Evolutionary conservation across 2,113 vertebrate species (phyloP).

Genomic region (Engraulis encrasicolus): DNA sequence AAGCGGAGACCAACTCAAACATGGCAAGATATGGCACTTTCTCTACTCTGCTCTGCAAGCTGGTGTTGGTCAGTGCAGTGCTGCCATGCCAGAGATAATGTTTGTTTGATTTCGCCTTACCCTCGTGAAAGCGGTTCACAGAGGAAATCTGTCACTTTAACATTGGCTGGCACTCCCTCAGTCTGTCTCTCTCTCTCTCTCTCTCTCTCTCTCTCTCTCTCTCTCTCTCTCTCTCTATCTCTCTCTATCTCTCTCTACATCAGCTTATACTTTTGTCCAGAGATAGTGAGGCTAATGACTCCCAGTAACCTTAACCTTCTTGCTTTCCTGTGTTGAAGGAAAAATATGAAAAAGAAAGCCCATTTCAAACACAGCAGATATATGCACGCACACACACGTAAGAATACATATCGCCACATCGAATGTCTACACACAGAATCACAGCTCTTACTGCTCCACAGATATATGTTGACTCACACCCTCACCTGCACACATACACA

Average conservation of each 20-base stretch:
- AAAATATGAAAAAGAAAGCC: conserved; percentile 38
- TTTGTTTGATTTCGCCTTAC: conserved; percentile 62
- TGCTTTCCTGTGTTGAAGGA: neutral
- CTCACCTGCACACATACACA: no score
- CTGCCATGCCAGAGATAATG: conserved; percentile 71
- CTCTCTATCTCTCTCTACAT: no score
- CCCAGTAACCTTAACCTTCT: no score
- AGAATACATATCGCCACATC: no score
- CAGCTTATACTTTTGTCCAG: neutral
- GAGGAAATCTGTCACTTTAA: neutral
- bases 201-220: no score
- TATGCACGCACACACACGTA: conserved; percentile 51
- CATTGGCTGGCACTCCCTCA: neutral
- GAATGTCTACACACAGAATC: no score
- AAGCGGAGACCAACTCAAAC: conserved; percentile 67
- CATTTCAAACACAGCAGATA: no score
- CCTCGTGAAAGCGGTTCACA: conserved; percentile 53
- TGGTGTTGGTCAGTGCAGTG: conserved; percentile 71
- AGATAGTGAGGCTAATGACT: conserved; percentile 49
- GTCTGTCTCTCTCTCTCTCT: no score
- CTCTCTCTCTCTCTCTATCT: no score
- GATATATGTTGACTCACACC: no score
- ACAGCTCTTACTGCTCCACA: no score
- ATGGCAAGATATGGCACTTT: conserved; percentile 54
- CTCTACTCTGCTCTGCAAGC: conserved; percentile 46